Evolutionary conservation across 2,797 vertebrate genomes (phyloP).

Genomic region (Amblyraja radiata): DNA sequence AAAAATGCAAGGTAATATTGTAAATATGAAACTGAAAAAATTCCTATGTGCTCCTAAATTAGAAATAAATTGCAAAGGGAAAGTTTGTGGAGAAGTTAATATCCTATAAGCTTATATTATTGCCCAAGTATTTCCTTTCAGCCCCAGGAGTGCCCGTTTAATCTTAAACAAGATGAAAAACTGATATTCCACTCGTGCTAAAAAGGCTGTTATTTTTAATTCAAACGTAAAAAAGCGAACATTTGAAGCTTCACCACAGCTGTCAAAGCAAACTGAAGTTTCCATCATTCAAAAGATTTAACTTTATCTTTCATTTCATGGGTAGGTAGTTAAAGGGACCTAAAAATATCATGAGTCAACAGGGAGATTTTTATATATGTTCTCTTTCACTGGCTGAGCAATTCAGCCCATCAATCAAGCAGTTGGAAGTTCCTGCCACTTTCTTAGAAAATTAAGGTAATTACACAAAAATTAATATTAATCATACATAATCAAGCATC

Average conservation of each 20-base stretch:
- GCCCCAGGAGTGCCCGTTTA: too few relatives aligned
- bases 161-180: neutral
- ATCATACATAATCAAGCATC: slow-evolving; percentile 50
- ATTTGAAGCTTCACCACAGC: too few relatives aligned
- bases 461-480: slow-evolving; percentile 73
- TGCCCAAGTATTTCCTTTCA: neutral
- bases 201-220: slow-evolving; percentile 10
- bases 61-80: neutral
- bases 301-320: neutral
- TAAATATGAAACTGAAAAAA: neutral
- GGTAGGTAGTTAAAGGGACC: neutral
- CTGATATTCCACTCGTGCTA: slow-evolving; percentile 4
- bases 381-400: neutral
- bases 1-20: neutral
- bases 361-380: neutral
- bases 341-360: neutral
- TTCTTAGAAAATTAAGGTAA: slow-evolving; percentile 69
- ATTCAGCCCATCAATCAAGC: slow-evolving; percentile 62
- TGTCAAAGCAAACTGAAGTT: neutral
- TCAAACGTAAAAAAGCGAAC: neutral
- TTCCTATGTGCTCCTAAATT: neutral
- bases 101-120: neutral
- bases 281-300: slow-evolving; percentile 4
- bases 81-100: too few relatives aligned
- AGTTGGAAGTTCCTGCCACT: slow-evolving; percentile 69